Evolutionary conservation across 2,113 vertebrate genomes (phyloP).

Genomic region (Xiphophorus couchianus): DNA sequence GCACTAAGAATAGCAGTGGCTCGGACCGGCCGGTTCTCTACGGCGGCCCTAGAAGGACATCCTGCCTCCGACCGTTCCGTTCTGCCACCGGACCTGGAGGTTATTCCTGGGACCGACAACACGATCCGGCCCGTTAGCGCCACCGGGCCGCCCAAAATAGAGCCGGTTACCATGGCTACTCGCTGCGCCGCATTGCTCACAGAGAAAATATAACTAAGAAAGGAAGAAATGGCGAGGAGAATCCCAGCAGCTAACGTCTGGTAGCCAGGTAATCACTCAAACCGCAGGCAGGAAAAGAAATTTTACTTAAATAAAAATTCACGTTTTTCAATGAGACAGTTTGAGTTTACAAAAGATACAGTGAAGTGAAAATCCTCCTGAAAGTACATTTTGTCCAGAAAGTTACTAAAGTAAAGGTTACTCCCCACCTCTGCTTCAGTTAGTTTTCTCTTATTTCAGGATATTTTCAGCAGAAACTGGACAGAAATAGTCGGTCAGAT

Average conservation of each 20-base stretch:
- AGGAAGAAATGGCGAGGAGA: constrained; percentile 1
- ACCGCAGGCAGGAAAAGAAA: too few species aligned
- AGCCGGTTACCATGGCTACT: constrained; percentile 39
- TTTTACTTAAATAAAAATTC: too few species aligned
- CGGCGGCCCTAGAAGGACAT: constrained; percentile 87
- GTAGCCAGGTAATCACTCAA: too few species aligned
- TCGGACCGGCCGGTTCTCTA: constrained; percentile 27
- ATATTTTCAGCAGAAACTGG: too few species aligned
- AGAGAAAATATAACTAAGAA: constrained; percentile 42
- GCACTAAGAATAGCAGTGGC: constrained; percentile 64
- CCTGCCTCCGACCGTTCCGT: constrained; percentile 41
- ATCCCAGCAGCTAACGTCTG: constrained; percentile 11
- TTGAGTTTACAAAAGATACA: too few species aligned
- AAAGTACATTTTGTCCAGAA: too few species aligned
- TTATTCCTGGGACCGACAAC: constrained; percentile 83
- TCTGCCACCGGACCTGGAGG: constrained; percentile 22
- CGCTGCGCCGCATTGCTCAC: constrained; percentile 19
- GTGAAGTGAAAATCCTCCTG: too few species aligned
- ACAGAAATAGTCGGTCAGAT: too few species aligned
- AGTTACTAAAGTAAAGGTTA: too few species aligned
- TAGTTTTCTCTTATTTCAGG: too few species aligned
- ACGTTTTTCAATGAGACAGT: too few species aligned
- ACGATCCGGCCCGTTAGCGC: constrained; percentile 50
- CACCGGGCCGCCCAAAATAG: constrained; percentile 66
- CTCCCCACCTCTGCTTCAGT: too few species aligned